phyloP scores from a whole-genome alignment of 2,888 invertebrate species.

The Toxonevra muliebris region DNA sequence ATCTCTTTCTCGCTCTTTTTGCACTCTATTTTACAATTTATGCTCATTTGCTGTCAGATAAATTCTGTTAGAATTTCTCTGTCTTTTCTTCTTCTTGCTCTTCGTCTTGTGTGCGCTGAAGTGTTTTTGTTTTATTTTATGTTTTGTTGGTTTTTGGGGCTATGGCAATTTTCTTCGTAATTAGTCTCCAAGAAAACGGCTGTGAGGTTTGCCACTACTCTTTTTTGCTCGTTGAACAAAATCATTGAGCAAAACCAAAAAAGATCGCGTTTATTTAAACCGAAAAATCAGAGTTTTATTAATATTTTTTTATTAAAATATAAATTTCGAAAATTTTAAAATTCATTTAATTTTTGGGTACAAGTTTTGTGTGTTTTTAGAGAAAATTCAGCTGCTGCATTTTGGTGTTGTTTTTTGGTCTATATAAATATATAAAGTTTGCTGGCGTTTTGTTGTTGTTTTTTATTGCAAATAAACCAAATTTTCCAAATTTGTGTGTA shows the following conservation, averaged over 20 bases:
- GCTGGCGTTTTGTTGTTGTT: not conserved
- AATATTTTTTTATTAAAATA: no score
- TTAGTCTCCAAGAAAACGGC: constrained; percentile 39
- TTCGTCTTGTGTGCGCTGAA: no score
- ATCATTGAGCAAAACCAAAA: no score
- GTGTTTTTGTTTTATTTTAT: not conserved
- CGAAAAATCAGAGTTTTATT: no score
- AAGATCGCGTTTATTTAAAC: no score
- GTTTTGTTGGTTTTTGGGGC: constrained; percentile 23
- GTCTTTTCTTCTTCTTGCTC: no score
- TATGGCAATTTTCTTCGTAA: constrained; percentile 33
- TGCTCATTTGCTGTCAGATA: no score
- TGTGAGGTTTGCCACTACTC: constrained; percentile 30
- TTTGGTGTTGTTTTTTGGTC: constrained; percentile 7
- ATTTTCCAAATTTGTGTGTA: not conserved
- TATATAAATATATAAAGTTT: no score
- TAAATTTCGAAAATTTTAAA: not conserved
- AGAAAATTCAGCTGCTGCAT: constrained; percentile 14
- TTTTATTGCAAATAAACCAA: not conserved
- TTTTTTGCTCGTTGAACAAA: constrained; percentile 4
- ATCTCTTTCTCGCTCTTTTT: not conserved
- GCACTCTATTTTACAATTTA: no score
- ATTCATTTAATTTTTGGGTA: no score
- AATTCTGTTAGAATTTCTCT: no score
- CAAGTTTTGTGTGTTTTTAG: constrained; percentile 16